A percentile compares a stretch with the other conserved stretches of the same genome.
Conservation (phyloP, 2,888 invertebrate genomes). For the Lissonota sp. region DNA sequence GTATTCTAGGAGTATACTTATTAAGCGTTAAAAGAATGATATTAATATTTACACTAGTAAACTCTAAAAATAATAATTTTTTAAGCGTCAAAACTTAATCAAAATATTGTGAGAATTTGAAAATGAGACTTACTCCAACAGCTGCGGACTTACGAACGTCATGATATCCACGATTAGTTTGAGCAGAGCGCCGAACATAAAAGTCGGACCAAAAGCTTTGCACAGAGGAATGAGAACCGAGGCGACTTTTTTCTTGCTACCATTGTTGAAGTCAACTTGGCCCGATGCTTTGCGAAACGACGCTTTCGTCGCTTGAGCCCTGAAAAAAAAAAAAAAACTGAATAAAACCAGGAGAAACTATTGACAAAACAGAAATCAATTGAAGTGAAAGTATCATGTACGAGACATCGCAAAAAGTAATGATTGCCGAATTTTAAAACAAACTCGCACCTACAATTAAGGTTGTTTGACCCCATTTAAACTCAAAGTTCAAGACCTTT, state of each 20-base stretch:
- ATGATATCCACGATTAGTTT: conserved; percentile 93
- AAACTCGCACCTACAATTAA: too few relatives aligned
- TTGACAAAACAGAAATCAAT: conserved; percentile 20
- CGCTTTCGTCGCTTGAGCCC: conserved; percentile 85
- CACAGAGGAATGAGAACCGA: conserved; percentile 94
- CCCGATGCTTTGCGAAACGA: conserved; percentile 89
- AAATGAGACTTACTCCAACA: conserved; percentile 89
- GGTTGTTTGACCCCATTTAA: too few relatives aligned
- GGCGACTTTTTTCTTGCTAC: conserved; percentile 88
- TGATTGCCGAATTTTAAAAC: neutral
- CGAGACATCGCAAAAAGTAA: neutral
- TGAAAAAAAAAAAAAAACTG: conserved; percentile 69
- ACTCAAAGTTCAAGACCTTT: too few relatives aligned
- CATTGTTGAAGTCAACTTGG: conserved; percentile 90
- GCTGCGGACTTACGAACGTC: conserved; percentile 95
- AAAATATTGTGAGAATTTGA: too few relatives aligned
- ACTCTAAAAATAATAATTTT: too few relatives aligned
- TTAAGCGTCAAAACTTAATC: too few relatives aligned
- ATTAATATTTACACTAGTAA: too few relatives aligned
- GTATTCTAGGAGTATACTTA: neutral
- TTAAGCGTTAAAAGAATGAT: too few relatives aligned
- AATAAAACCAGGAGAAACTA: conserved; percentile 42
- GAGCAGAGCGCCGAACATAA: conserved; percentile 92
- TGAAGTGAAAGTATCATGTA: conserved; percentile 4
- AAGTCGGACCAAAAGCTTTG: conserved; percentile 94